A percentile compares a stretch with the other conserved stretches of the same genome.
phyloP scores from a whole-genome alignment of 2,888 invertebrate species.

The Encarsia formosa region DNA sequence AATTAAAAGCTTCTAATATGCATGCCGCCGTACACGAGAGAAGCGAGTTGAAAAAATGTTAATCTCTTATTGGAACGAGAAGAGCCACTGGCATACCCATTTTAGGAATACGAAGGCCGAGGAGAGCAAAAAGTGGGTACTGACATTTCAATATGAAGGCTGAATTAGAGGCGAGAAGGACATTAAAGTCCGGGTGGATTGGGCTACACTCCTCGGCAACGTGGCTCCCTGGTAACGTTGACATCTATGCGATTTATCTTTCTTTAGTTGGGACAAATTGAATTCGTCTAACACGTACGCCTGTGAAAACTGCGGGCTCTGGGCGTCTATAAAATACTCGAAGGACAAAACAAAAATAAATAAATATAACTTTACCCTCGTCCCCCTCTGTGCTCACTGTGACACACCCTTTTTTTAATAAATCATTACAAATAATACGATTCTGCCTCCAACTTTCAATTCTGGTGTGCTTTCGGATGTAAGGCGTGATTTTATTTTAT shows the following conservation, averaged over 20 bases:
- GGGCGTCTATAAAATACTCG: conserved; percentile 10
- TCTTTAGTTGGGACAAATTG: conserved; percentile 37
- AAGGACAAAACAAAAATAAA: conserved; percentile 5
- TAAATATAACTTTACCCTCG: too few relatives aligned
- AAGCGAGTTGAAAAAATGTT: too few relatives aligned
- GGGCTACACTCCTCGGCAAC: conserved; percentile 21
- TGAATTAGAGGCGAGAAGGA: conserved; percentile 18
- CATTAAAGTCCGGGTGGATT: not conserved
- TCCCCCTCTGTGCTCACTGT: not conserved
- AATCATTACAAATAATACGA: conserved; percentile 15
- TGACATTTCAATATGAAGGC: conserved; percentile 6
- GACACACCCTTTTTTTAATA: conserved; percentile 17
- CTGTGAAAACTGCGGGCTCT: not conserved
- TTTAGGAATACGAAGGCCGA: too few relatives aligned
- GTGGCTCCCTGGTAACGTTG: conserved; percentile 41
- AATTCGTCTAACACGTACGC: conserved; percentile 29
- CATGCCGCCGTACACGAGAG: too few relatives aligned
- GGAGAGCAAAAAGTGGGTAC: too few relatives aligned
- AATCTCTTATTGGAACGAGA: too few relatives aligned
- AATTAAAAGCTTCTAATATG: too few relatives aligned
- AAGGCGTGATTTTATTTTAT: too few relatives aligned
- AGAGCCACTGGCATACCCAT: too few relatives aligned
- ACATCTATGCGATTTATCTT: conserved; percentile 46
- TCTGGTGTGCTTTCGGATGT: too few relatives aligned
- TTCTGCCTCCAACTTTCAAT: not conserved